Evolutionary conservation across 2,113 vertebrate species (phyloP).

Genomic region (Cheilinus undulatus): DNA sequence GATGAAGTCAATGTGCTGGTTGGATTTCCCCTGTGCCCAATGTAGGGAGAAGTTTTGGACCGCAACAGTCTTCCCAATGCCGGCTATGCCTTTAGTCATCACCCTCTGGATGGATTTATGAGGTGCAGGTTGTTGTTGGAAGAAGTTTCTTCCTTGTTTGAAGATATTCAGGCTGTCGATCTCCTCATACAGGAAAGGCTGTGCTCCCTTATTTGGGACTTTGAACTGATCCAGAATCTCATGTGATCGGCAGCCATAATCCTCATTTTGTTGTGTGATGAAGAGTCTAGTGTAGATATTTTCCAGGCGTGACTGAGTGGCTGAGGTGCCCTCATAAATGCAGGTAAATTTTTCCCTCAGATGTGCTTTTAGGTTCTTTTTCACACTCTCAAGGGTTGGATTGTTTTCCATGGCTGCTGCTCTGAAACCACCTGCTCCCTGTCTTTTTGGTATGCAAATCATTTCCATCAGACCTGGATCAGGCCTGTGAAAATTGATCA

Average conservation of each 20-base stretch:
- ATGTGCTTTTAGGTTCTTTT: slow-evolving; percentile 4
- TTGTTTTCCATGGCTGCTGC: slow-evolving; percentile 1
- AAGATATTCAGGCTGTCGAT: slow-evolving; percentile 5
- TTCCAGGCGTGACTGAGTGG: rapidly evolving
- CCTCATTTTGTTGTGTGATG: background rate
- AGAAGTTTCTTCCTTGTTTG: background rate
- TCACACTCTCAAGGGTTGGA: background rate
- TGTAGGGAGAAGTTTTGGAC: slow-evolving; percentile 9
- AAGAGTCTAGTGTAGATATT: slow-evolving; percentile 19
- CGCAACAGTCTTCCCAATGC: slow-evolving; percentile 22
- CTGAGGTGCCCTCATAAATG: background rate
- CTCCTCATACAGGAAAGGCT: background rate
- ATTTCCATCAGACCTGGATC: too few species aligned
- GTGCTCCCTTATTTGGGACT: rapidly evolving
- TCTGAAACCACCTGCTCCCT: too few species aligned
- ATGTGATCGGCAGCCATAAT: rapidly evolving
- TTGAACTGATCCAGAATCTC: background rate
- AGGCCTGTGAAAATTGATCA: too few species aligned
- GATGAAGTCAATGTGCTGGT: too few species aligned
- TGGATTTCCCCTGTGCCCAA: slow-evolving; percentile 29
- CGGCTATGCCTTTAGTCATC: slow-evolving; percentile 32
- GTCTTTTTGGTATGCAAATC: too few species aligned
- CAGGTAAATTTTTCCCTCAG: background rate
- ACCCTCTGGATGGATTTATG: background rate
- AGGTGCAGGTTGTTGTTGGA: background rate